Evolutionary conservation across 2,113 vertebrate genomes (phyloP).

Genomic region (Sander vitreus): DNA sequence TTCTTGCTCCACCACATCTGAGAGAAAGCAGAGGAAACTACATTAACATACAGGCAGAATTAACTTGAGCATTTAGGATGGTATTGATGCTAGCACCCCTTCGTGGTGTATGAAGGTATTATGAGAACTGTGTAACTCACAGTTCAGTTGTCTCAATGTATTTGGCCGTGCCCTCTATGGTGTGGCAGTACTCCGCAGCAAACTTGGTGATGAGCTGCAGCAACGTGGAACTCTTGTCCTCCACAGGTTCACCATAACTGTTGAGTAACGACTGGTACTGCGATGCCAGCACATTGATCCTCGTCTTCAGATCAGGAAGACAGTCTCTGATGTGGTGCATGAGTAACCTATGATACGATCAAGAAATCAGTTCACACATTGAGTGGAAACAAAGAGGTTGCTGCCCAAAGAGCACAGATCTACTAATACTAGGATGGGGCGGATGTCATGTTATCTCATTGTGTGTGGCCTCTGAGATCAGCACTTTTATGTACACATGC

Average conservation of each 20-base stretch:
- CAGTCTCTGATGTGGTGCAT: constrained; percentile 99
- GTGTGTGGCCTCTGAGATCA: too few relatives aligned
- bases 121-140: constrained; percentile 84
- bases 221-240: constrained; percentile 95
- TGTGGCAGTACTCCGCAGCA: constrained; percentile 98
- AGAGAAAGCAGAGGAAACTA: constrained; percentile 60
- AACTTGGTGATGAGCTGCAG: constrained; percentile 99
- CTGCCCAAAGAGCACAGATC: too few relatives aligned
- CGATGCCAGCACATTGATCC: constrained; percentile 96
- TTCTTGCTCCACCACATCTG: constrained; percentile 97
- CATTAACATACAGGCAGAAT: background rate
- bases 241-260: constrained; percentile 96
- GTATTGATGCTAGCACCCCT: constrained; percentile 1
- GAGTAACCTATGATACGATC: constrained; percentile 84
- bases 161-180: constrained; percentile 99
- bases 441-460: too few relatives aligned
- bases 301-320: constrained; percentile 96
- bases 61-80: background rate
- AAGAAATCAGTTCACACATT: background rate
- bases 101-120: constrained; percentile 11
- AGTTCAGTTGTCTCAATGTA: constrained; percentile 98
- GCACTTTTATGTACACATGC: too few relatives aligned
- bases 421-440: too few relatives aligned
- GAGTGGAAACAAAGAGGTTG: background rate
- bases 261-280: constrained; percentile 97